Evolutionary conservation across 2,113 vertebrate species (phyloP).

Genomic region (Limanda limanda): DNA sequence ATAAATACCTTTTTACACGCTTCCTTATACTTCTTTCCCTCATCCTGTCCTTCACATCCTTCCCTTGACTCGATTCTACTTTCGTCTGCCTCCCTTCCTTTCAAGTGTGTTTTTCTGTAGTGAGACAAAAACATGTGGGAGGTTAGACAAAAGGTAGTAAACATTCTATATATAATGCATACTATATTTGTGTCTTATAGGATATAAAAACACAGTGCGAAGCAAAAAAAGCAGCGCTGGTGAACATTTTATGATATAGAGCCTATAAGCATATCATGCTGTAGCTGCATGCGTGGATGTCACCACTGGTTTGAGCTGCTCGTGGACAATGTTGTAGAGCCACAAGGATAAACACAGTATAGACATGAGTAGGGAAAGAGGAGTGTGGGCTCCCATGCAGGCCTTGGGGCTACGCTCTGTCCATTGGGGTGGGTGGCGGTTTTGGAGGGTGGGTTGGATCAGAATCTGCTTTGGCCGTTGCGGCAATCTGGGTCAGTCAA

Average conservation of each 20-base stretch:
- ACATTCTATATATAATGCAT: constrained; percentile 19
- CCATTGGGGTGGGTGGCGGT: not conserved
- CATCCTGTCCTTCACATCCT: constrained; percentile 74
- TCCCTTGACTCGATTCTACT: constrained; percentile 65
- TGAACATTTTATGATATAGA: not conserved
- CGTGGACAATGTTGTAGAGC: not conserved
- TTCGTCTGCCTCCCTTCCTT: constrained; percentile 74
- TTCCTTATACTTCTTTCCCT: constrained; percentile 65
- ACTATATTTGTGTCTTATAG: not conserved
- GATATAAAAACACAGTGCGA: not conserved
- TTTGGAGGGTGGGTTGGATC: constrained; percentile 12
- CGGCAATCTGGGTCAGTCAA: constrained; percentile 67
- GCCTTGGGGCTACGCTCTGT: constrained; percentile 29
- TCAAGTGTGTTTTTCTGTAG: constrained; percentile 13
- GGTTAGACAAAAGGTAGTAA: constrained; percentile 57
- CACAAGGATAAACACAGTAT: constrained; percentile 34
- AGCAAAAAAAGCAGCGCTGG: too few relatives aligned
- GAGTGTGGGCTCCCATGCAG: constrained; percentile 31
- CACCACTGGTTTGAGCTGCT: constrained; percentile 35
- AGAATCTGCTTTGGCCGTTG: constrained; percentile 60
- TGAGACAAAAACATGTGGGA: constrained; percentile 23
- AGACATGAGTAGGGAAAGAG: constrained; percentile 7
- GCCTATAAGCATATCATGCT: not conserved
- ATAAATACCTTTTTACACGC: constrained; percentile 72
- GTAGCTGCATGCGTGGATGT: constrained; percentile 24